Percentiles rank a stretch among this genome's conserved stretches.
Evolutionary conservation across 2,888 invertebrate genomes (phyloP).

Genomic region (Prosopocoilus inquinatus): DNA sequence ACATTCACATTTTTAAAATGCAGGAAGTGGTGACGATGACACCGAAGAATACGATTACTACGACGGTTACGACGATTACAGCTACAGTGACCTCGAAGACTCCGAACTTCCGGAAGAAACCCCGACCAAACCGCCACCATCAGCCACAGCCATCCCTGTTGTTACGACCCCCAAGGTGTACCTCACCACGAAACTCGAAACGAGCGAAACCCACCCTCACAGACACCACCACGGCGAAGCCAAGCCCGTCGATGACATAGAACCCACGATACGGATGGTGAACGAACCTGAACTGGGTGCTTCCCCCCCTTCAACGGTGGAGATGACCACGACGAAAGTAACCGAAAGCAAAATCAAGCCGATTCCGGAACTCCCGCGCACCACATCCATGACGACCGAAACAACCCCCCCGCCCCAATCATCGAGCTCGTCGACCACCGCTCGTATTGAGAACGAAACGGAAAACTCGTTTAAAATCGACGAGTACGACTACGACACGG

Average conservation of each 20-base stretch:
- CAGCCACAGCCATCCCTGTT: conserved; percentile 18
- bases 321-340: conserved; percentile 6
- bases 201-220: conserved; percentile 46
- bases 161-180: conserved; percentile 23
- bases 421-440: not conserved
- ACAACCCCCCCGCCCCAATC: conserved; percentile 12
- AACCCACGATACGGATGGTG: conserved; percentile 6
- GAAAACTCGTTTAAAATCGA: conserved; percentile 12
- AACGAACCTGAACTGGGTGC: conserved; percentile 8
- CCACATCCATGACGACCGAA: conserved; percentile 19
- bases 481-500: conserved; percentile 51
- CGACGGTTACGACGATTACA: conserved; percentile 49
- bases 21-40: conserved; percentile 42
- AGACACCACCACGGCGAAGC: conserved; percentile 53
- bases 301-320: conserved; percentile 5
- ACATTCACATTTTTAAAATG: not conserved
- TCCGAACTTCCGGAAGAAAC: conserved; percentile 28
- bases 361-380: conserved; percentile 10
- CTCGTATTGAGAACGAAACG: conserved; percentile 11
- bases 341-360: conserved; percentile 9
- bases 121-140: conserved; percentile 13
- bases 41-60: conserved; percentile 49
- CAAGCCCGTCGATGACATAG: conserved; percentile 25
- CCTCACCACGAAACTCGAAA: conserved; percentile 20
- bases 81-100: conserved; percentile 41